Percentiles rank a stretch among this genome's conserved stretches.
Evolutionary conservation across 2,888 invertebrate species (phyloP).

Genomic region (Bellardia pandia): DNA sequence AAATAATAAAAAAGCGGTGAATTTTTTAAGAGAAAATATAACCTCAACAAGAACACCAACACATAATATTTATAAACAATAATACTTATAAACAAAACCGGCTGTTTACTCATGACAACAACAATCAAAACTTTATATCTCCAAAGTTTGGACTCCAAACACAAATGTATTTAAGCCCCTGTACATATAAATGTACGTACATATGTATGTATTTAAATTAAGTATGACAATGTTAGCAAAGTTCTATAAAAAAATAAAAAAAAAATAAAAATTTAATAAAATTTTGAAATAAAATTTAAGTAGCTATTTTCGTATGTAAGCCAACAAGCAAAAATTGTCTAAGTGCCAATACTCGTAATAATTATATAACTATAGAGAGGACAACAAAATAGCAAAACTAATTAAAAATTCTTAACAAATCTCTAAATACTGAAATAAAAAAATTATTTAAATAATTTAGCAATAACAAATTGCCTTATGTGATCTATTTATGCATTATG

Average conservation of each 20-base stretch:
- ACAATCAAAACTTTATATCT: not conserved
- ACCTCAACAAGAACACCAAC: not conserved
- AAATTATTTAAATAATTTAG: conserved; percentile 37
- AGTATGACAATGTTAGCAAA: not conserved
- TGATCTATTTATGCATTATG: conserved; percentile 62
- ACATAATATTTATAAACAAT: conserved; percentile 9
- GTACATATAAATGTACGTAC: not conserved
- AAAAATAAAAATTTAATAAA: not conserved
- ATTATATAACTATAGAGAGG: conserved; percentile 4
- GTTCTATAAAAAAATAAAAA: not conserved
- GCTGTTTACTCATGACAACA: conserved; percentile 43
- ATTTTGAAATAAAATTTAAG: not conserved
- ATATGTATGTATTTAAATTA: not conserved
- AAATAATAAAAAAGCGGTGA: not conserved
- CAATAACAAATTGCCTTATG: conserved; percentile 61
- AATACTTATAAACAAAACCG: conserved; percentile 42
- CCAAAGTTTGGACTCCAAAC: not conserved
- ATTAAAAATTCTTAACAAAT: conserved; percentile 53
- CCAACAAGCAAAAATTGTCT: not conserved
- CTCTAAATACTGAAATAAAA: not conserved
- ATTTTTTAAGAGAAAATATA: not conserved
- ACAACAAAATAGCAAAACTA: not conserved
- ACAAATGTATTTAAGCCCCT: not conserved
- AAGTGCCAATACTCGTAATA: conserved; percentile 37
- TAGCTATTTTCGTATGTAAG: not conserved